Base-by-base conservation (phyloP, 2,888 invertebrate species). In the Carabus problematicus region DNA sequence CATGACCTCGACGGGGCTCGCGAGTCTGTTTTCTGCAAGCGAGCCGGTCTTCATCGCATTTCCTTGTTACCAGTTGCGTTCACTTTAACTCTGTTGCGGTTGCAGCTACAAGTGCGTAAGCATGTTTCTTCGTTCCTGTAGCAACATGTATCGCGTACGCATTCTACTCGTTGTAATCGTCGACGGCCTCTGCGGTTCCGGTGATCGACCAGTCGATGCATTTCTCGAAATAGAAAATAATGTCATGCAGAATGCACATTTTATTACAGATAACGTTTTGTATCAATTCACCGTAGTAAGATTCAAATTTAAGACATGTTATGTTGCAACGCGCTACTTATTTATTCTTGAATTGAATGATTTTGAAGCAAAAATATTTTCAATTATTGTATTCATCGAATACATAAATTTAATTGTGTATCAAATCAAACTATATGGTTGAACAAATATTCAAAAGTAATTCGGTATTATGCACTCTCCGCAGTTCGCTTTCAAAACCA, bases 1-100 rank as follows among this genome's bases (percentile, higher is more conserved):
- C 73, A 74, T 81, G 79, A 81, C 80, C 79, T 76, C 75, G 59
- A 12, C 49, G 49, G 8, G 47, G 56, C 45, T 64, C 58, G 56
- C 56, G 56, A 47, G 41, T 63, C 63, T 54, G 63, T 52, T 52
- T 52, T 52, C 52, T 52, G 52, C 63, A 63, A 45, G 12, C 19
- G 16, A 9, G 52, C 18, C 9, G 16, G 52, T n/a, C 4, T 3
- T 49, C 1, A 49, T 16, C 14, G 52, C 16, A 19, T 52, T 52
- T 52, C 52, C 52, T 52, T 52, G 42, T 61, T 40, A 29, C 29
- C 18, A 19, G 43, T 61, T 61, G 19, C 16, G 43, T 61, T 61
- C n/a, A 59, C 47, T 11, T 52, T n/a, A 19, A 18, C 16, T 45
- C 11, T 45, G 18, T 45, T 45, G 62, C 49, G 18, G 40, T 39